These are phyloP conservation scores for Macrophya alboannulata DNA, from an alignment of 2,888 invertebrate genomes.

Conservation along the genomic window DNA sequence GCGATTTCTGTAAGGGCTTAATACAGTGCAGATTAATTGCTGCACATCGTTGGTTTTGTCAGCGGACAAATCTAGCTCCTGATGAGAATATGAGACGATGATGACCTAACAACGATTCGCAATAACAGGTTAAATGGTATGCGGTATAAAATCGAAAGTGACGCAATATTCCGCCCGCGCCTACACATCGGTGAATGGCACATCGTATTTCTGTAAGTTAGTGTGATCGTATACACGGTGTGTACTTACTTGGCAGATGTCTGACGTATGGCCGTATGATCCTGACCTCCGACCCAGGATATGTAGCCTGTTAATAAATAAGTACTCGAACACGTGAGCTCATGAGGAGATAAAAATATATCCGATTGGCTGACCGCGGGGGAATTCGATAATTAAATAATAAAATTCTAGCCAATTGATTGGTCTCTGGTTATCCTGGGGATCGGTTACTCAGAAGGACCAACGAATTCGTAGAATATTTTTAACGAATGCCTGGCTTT, in stretches of 20 bases:
- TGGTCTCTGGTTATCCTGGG: background rate
- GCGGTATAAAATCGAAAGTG: slow-evolving; percentile 70
- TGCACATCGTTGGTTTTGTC: background rate
- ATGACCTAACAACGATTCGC: slow-evolving; percentile 43
- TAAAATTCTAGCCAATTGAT: slow-evolving; percentile 17
- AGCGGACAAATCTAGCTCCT: background rate
- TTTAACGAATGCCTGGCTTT: slow-evolving; percentile 13
- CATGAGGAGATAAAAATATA: background rate
- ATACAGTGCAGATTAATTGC: background rate
- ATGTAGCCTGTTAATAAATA: slow-evolving; percentile 54
- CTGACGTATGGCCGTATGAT: slow-evolving; percentile 61
- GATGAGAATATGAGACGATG: background rate
- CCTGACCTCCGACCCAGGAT: slow-evolving; percentile 72
- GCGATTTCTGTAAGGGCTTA: background rate
- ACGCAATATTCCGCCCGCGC: slow-evolving; percentile 61
- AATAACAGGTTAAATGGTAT: slow-evolving; percentile 53
- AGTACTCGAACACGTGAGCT: background rate
- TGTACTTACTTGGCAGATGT: slow-evolving; percentile 34
- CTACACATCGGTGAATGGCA: slow-evolving; percentile 1
- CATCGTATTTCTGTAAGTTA: slow-evolving; percentile 6
- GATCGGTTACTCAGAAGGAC: slow-evolving; percentile 39
- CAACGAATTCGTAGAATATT: slow-evolving; percentile 26
- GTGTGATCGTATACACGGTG: background rate
- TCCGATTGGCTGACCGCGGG: background rate
- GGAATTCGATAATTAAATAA: background rate